Evolutionary conservation across 2,113 vertebrate species (phyloP), one percentile per base, ranked within the genome.

Genomic region (Hippoglossus stenolepis): DNA sequence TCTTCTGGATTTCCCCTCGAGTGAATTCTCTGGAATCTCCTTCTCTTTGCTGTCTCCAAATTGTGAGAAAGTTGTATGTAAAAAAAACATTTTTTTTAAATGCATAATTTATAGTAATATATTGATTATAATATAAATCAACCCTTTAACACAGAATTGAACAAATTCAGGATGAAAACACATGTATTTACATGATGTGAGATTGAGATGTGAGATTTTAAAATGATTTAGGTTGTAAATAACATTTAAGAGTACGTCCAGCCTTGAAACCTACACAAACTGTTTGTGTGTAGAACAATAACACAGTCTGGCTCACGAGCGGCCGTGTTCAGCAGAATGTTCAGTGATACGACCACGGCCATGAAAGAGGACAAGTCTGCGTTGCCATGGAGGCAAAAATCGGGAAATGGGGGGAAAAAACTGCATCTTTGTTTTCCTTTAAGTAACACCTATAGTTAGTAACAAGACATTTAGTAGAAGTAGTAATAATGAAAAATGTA

Each of bases 21-120:
- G 83, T 88, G 69, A 89, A 91, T 92, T 92, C 92, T 80, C 80
- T 91, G 90, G 90, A 87, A 90, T 65, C 66, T 70, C 63, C 17
- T 78, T 81, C 57, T 75, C 69, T 88, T 71, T 83, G 73, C 83
- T 63, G 31, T 88, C 66, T 89, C 71, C 85, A 73, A 84, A 43
- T 70, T 77, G 82, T 78, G 51, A 57, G 51, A 87, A 83, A 79
- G 8, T n/a, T 57, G 9, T 57, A 24, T 24, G 21, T 4, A 57
- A 24, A 23, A 56, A 8, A 5, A 18, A 11, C 1, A 58, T 40
- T 2, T 51, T 59, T 17, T 28, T 73, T 58, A 60, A 9, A 43
- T 73, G n/a, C 2, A 69, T 53, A 38, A 38, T 5, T 51, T 7
- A 51, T 20, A 43, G 11, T 43, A 13, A 43, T 43, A 13, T 43